Conservation (phyloP, 1,140 invertebrate species). For the Diprion similis region DNA sequence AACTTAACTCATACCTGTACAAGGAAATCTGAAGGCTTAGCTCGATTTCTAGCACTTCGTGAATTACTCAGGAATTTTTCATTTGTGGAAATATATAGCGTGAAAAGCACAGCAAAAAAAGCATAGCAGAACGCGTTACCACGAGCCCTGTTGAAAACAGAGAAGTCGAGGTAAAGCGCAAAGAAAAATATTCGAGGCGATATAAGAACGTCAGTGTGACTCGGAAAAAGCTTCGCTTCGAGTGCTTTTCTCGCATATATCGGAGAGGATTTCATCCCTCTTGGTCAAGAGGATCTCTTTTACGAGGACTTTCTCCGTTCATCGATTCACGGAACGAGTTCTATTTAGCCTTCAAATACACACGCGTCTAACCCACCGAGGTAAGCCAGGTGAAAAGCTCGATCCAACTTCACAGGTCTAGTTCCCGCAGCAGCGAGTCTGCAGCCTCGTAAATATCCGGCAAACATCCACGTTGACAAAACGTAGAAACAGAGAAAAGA, state of each 20-base stretch:
- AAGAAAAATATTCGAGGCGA: background rate
- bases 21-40: too few species aligned
- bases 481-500: too few species aligned
- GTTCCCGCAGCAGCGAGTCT: background rate
- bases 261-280: background rate
- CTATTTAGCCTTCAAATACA: background rate
- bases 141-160: background rate
- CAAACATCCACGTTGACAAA: too few species aligned
- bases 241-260: background rate
- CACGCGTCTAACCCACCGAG: background rate
- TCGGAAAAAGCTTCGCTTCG: background rate
- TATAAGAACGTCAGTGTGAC: background rate
- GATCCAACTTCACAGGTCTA: background rate
- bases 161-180: background rate
- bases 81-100: too few species aligned
- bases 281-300: slow-evolving; percentile 4
- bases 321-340: background rate
- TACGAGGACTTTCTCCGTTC: background rate
- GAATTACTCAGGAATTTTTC: too few species aligned
- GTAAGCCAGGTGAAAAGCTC: background rate
- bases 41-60: too few species aligned
- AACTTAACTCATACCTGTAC: too few species aligned
- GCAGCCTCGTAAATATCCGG: too few species aligned
- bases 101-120: too few species aligned
- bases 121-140: too few species aligned